A percentile compares a stretch with the other conserved stretches of the same genome.
Evolutionary conservation across 2,113 vertebrate species (phyloP).

Genomic region (Penelope pileata): DNA sequence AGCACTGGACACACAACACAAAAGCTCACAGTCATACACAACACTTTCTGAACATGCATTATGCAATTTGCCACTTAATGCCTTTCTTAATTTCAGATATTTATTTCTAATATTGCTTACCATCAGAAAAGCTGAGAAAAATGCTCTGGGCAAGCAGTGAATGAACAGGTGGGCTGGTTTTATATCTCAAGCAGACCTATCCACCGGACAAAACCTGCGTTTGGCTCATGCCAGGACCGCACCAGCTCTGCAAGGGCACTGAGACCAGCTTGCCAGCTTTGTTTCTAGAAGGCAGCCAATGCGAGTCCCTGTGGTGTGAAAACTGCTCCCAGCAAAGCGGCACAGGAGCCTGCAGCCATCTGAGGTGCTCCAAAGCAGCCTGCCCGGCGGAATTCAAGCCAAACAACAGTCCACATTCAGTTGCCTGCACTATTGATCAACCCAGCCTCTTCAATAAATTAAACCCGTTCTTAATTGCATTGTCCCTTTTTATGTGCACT

Average conservation of each 20-base stretch:
- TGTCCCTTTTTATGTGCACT: background rate
- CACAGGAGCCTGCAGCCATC: background rate
- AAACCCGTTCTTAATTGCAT: conserved; percentile 59
- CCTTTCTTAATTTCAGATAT: background rate
- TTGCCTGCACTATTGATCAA: conserved; percentile 5
- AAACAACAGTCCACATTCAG: conserved; percentile 22
- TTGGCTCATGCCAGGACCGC: background rate
- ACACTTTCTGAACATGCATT: accelerated
- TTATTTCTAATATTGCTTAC: background rate
- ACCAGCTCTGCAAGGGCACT: background rate
- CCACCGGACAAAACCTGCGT: background rate
- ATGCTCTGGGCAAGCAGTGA: background rate
- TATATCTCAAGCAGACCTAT: background rate
- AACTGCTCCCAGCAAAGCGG: background rate
- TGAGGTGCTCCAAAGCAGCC: conserved; percentile 19
- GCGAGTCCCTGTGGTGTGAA: background rate
- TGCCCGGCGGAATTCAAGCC: background rate
- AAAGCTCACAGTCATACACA: accelerated
- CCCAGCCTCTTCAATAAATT: conserved; percentile 34
- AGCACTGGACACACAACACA: background rate
- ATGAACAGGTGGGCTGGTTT: background rate
- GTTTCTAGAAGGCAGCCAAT: background rate
- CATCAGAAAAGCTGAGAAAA: background rate
- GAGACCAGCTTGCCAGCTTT: background rate
- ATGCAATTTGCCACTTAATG: background rate